Conservation (phyloP, 1,140 invertebrate genomes). For the Lepidostoma basale region DNA sequence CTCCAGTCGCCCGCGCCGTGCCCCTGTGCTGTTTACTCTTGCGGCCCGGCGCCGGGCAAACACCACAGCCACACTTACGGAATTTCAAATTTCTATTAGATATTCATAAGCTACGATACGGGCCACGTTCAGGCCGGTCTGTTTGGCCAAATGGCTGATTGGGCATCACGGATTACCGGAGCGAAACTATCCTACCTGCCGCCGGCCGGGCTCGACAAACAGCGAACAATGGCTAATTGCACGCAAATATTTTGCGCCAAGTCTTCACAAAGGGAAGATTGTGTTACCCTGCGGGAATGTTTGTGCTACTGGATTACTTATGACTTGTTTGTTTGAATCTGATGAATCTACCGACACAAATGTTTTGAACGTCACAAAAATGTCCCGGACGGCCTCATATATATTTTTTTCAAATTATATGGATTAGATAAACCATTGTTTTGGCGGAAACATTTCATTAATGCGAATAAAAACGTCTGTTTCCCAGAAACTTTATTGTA, state of each 20-base stretch:
- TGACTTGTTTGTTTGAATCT: too few relatives aligned
- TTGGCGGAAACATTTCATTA: too few relatives aligned
- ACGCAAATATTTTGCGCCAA: slow-evolving; percentile 22
- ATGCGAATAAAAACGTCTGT: too few relatives aligned
- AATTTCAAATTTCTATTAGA: slow-evolving; percentile 61
- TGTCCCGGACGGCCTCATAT: too few relatives aligned
- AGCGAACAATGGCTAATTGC: slow-evolving; percentile 19
- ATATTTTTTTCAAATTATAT: too few relatives aligned
- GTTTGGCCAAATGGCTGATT: slow-evolving; percentile 40
- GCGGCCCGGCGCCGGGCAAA: slow-evolving; percentile 56
- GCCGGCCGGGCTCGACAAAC: background rate
- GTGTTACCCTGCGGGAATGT: too few relatives aligned
- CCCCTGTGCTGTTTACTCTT: slow-evolving; percentile 45
- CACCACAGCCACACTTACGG: slow-evolving; percentile 58
- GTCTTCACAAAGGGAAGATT: background rate
- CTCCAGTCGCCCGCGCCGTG: background rate
- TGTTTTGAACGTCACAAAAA: too few relatives aligned
- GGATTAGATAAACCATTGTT: too few relatives aligned
- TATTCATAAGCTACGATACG: slow-evolving; percentile 54
- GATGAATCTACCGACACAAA: too few relatives aligned
- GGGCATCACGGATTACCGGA: slow-evolving; percentile 34
- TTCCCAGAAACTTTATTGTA: too few relatives aligned
- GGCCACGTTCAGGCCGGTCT: slow-evolving; percentile 11
- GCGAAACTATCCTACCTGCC: slow-evolving; percentile 21
- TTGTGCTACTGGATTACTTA: too few relatives aligned